Evolutionary conservation across 2,888 invertebrate species (phyloP).

Genomic region (Helobdella robusta): DNA sequence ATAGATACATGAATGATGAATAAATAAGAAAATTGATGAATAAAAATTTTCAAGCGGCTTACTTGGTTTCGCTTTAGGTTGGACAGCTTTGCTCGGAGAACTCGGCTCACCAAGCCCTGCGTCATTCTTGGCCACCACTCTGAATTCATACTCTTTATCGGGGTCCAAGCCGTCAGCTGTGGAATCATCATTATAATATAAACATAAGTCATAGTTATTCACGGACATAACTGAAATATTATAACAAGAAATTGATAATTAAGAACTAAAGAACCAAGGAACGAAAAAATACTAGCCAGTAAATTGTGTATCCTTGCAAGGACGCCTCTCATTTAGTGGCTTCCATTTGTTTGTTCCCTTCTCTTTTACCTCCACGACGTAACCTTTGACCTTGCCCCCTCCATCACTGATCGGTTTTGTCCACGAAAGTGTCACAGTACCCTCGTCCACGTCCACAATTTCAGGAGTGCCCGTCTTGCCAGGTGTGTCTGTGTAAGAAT

Average conservation of each 20-base stretch:
- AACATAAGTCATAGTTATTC: no score
- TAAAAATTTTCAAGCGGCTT: background rate
- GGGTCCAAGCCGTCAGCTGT: conserved; percentile 56
- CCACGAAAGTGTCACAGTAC: conserved; percentile 85
- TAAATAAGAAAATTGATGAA: background rate
- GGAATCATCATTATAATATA: conserved; percentile 16
- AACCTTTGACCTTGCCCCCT: conserved; percentile 75
- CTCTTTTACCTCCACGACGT: conserved; percentile 62
- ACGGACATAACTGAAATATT: no score
- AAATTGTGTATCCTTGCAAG: conserved; percentile 73
- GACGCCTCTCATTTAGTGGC: conserved; percentile 58
- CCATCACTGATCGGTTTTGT: conserved; percentile 79
- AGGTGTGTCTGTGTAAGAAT: conserved; percentile 52
- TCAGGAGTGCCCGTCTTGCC: conserved; percentile 81
- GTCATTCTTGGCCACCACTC: conserved; percentile 78
- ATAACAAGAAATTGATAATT: no score
- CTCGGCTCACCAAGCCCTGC: conserved; percentile 94
- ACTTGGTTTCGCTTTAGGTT: conserved; percentile 67
- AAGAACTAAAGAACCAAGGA: background rate
- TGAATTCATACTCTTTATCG: conserved; percentile 91
- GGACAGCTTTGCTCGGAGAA: conserved; percentile 67
- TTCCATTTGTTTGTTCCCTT: conserved; percentile 59
- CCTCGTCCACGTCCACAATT: conserved; percentile 75
- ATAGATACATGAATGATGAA: background rate
- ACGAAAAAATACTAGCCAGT: conserved; percentile 25